A percentile compares a stretch with the other conserved stretches of the same genome.
These are phyloP conservation scores for Myotis davidii DNA, from an alignment of 2,113 vertebrate species.

Conservation along the genomic window DNA sequence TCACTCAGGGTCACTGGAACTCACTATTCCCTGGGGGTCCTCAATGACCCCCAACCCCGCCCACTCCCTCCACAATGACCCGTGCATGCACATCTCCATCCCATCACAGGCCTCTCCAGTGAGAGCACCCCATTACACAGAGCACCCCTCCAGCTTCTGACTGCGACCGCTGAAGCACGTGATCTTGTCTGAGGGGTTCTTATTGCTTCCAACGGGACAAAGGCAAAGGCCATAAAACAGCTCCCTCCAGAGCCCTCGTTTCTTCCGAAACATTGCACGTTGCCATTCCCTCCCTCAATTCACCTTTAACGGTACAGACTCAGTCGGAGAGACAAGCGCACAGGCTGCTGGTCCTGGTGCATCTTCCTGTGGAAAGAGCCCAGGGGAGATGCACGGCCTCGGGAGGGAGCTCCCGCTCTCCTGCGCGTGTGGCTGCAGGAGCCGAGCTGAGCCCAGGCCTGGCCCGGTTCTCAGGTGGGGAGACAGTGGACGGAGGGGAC, in stretches of 20 bases:
- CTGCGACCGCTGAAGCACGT: background rate
- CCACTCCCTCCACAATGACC: background rate
- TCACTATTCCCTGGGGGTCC: background rate
- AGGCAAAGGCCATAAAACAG: background rate
- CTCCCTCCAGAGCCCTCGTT: background rate
- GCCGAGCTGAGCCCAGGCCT: background rate
- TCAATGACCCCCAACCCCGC: background rate
- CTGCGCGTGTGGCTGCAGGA: background rate
- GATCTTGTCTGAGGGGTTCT: background rate
- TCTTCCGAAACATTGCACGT: background rate
- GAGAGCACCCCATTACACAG: background rate
- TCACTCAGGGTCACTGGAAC: background rate
- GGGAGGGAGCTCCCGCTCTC: background rate
- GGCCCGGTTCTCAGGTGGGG: background rate
- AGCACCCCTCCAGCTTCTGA: background rate
- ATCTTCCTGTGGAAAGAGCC: background rate
- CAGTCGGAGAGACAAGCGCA: background rate
- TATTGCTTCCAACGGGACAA: background rate
- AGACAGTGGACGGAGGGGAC: rapidly evolving
- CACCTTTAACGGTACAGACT: background rate
- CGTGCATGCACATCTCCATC: background rate
- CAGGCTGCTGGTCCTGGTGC: background rate
- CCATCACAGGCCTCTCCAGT: background rate
- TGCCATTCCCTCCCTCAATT: no score
- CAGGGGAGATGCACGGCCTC: background rate